phyloP scores from a whole-genome alignment of 1,140 invertebrate genomes.

The Aphaenogaster ashmeadi region DNA sequence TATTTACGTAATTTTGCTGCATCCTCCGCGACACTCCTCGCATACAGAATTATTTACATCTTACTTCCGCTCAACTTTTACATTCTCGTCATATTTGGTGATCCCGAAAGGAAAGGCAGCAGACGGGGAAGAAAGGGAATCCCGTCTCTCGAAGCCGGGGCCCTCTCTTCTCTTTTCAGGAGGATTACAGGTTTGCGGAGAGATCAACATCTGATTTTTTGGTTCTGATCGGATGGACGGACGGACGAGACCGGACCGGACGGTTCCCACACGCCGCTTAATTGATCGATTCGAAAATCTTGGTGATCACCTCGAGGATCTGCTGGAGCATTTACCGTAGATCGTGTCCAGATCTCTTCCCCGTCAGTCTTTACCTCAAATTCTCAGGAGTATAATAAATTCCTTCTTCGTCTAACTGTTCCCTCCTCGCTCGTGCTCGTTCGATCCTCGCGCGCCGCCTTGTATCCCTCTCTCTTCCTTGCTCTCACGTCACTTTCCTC shows the following conservation, averaged over 20 bases:
- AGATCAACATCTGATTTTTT: conserved; percentile 85
- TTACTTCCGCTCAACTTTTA: conserved; percentile 51
- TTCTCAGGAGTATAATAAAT: conserved; percentile 74
- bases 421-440: conserved; percentile 40
- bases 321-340: conserved; percentile 78
- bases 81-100: conserved; percentile 49
- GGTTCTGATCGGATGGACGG: conserved; percentile 81
- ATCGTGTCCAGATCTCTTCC: conserved; percentile 74
- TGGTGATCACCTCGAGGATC: conserved; percentile 84
- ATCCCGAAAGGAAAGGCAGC: conserved; percentile 28
- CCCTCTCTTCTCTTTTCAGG: conserved; percentile 66
- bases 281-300: conserved; percentile 88
- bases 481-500: conserved; percentile 35
- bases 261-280: conserved; percentile 87
- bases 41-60: not conserved
- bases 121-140: conserved; percentile 63
- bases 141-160: conserved; percentile 71
- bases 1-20: not conserved
- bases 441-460: conserved; percentile 25
- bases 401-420: conserved; percentile 48
- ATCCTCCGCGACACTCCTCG: not conserved
- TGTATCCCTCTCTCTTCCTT: not conserved
- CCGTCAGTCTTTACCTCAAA: conserved; percentile 56
- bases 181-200: conserved; percentile 87
- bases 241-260: conserved; percentile 78